Conservation (phyloP, 2,888 invertebrate species). For the Belgica antarctica region DNA sequence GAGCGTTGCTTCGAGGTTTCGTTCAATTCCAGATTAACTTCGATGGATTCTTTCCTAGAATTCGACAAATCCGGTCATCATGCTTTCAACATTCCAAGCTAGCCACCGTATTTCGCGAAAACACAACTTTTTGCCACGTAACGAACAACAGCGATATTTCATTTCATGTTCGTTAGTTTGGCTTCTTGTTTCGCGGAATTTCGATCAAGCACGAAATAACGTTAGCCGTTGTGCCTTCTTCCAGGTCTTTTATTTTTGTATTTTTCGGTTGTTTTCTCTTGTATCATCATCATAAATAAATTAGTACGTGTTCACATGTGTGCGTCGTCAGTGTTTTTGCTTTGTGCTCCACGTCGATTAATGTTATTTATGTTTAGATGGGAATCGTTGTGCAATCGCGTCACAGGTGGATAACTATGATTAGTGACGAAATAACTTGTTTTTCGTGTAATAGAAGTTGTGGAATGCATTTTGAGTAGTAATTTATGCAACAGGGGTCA, state of each 20-base stretch:
- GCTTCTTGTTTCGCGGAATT: conserved; percentile 40
- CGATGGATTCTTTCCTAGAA: background rate
- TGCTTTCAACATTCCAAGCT: background rate
- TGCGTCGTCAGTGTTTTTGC: background rate
- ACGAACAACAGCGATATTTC: conserved; percentile 7
- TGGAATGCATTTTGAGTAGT: too few species aligned
- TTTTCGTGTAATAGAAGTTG: too few species aligned
- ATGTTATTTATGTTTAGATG: background rate
- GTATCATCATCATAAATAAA: conserved; percentile 39
- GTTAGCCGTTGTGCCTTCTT: conserved; percentile 5
- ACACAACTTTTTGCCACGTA: too few species aligned
- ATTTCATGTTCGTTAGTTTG: conserved; percentile 31
- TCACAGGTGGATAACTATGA: too few species aligned
- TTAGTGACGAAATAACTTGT: too few species aligned
- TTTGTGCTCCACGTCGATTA: background rate
- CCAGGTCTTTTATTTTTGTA: background rate
- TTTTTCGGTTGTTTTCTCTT: conserved; percentile 1
- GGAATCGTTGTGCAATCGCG: background rate
- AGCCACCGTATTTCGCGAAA: conserved; percentile 13
- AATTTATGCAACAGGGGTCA: too few species aligned
- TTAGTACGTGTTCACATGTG: conserved; percentile 28
- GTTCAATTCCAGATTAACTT: too few species aligned
- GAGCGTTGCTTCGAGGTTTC: background rate
- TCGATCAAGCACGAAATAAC: conserved; percentile 21
- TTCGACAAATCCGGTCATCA: background rate